Evolutionary conservation across 2,113 vertebrate species (phyloP), one percentile per base, ranked within the genome.

Genomic region (Regulus satrapa): DNA sequence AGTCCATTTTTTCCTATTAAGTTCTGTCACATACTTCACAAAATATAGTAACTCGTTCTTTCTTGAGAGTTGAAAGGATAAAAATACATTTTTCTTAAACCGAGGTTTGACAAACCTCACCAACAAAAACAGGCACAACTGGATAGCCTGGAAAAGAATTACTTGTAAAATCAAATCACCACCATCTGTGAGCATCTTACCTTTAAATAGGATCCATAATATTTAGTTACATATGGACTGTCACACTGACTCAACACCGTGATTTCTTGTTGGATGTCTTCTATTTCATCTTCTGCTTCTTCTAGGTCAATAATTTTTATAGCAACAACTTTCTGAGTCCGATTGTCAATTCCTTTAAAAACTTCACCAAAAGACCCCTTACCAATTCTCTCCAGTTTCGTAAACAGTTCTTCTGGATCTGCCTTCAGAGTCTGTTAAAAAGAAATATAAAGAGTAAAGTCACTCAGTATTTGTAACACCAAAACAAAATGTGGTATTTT

Each of bases 241-340:
- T 99, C 99, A 41, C 99, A 99, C 93, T 99, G 99, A 97, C 99
- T 99, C 89, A 99, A 98, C 89, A 99, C 99, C 26, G 99, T 99
- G 95, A 99, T 99, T 97, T 99, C 99, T 96, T 99, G 99, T 68
- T 99, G 99, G 97, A 99, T 99, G 97, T 99, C 99, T 97, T 99
- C 99, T 81, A 99, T 99, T 96, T 99, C 99, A 93, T 99, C 99
- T 97, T 99, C 99, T 5, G 99, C 99, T 97, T 99, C 99, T 97
- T 99, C 99, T 92, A 99, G 98, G 96, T 99, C 99, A 96, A 99
- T 99, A 91, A 99, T 99, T 98, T 99, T 99, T 97, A 99, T 99
- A 94, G 99, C 99, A 90, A 99, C 98, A 76, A 99, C 99, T 97
- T 99, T 99, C 97, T 99, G 99, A 96, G 98, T 99, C 97, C 98